Evolutionary conservation across 2,888 invertebrate genomes (phyloP).

Genomic region (Phytoseiulus persimilis): DNA sequence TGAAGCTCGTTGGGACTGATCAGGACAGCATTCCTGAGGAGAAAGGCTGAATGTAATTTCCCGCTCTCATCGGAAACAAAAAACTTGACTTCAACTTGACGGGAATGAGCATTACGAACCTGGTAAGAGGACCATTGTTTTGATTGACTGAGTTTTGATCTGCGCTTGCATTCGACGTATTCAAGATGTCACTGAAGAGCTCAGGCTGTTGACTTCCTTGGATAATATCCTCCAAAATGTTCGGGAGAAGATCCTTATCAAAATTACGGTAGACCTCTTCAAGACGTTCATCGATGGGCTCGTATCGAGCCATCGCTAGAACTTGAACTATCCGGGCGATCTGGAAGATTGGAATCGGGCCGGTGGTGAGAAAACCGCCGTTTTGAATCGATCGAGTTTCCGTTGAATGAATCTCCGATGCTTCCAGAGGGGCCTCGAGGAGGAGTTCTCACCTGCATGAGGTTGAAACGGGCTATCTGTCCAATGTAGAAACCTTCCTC

Average conservation of each 20-base stretch:
- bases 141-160: background rate
- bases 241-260: slow-evolving; percentile 56
- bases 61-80: no score
- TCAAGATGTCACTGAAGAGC: slow-evolving; percentile 9
- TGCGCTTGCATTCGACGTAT: background rate
- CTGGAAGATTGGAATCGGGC: slow-evolving; percentile 57
- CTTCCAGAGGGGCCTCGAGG: no score
- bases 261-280: slow-evolving; percentile 70
- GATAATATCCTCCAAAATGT: slow-evolving; percentile 27
- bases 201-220: slow-evolving; percentile 26
- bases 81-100: no score
- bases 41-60: no score
- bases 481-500: slow-evolving; percentile 72
- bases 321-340: slow-evolving; percentile 85
- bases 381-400: no score
- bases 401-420: no score
- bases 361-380: slow-evolving; percentile 52
- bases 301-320: slow-evolving; percentile 73
- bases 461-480: slow-evolving; percentile 74
- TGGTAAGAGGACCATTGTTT: slow-evolving; percentile 13
- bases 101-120: background rate
- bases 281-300: slow-evolving; percentile 65
- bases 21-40: slow-evolving; percentile 27
- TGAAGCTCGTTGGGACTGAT: slow-evolving; percentile 14
- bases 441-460: slow-evolving; percentile 52